A percentile compares a stretch with the other conserved stretches of the same genome.
Evolutionary conservation across 2,797 vertebrate species (phyloP).

Genomic region (Astyanax mexicanus): DNA sequence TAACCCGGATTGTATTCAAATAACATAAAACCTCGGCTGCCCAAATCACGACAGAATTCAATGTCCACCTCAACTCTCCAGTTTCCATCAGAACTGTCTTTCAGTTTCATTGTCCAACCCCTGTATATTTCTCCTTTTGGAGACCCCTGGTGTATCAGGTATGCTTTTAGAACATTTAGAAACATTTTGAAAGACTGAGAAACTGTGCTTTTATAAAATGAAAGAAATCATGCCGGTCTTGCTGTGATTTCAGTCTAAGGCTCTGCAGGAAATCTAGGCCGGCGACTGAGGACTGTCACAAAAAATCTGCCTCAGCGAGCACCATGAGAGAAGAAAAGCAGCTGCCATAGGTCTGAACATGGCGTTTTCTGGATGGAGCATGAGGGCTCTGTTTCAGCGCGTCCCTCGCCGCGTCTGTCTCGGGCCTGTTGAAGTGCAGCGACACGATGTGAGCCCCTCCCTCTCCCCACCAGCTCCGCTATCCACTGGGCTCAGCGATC

Average conservation of each 20-base stretch:
- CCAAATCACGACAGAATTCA: too few species aligned
- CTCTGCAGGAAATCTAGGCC: constrained; percentile 18
- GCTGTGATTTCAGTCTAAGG: background rate
- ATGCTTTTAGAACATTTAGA: too few species aligned
- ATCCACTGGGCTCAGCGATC: constrained; percentile 19
- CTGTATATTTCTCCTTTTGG: too few species aligned
- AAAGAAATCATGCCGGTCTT: background rate
- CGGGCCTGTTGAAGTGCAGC: constrained; percentile 15
- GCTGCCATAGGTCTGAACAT: constrained; percentile 19
- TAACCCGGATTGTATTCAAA: too few species aligned
- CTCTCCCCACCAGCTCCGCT: background rate
- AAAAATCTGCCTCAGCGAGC: constrained; percentile 36
- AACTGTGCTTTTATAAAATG: background rate
- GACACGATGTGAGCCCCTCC: constrained; percentile 23
- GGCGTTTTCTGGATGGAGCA: background rate
- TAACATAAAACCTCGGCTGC: too few species aligned
- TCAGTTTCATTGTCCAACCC: too few species aligned
- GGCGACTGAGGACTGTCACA: constrained; percentile 23
- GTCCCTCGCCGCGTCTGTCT: constrained; percentile 41
- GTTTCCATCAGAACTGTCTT: too few species aligned
- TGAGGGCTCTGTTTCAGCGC: constrained; percentile 24
- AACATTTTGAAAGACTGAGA: too few species aligned
- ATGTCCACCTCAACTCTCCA: too few species aligned
- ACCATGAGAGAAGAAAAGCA: constrained; percentile 26
- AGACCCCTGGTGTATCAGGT: too few species aligned